A percentile compares a stretch with the other conserved stretches of the same genome.
Conservation (phyloP, 2,888 invertebrate genomes). For the Laothoe populi region DNA sequence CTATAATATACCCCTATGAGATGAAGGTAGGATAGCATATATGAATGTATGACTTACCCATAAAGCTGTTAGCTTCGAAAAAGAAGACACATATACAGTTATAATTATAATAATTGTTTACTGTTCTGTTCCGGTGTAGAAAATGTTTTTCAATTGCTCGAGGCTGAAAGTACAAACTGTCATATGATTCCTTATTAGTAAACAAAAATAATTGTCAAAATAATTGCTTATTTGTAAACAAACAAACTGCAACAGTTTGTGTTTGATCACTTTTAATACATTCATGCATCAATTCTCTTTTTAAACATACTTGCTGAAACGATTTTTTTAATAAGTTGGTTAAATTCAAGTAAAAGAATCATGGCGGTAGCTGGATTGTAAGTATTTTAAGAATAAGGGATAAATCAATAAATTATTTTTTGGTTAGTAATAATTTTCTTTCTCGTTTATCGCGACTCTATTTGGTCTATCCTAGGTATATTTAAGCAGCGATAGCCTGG, state of each 20-base stretch:
- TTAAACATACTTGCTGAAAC: background rate
- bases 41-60: too few species aligned
- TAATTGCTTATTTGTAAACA: conserved; percentile 12
- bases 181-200: conserved; percentile 14
- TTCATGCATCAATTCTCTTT: background rate
- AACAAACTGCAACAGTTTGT: background rate
- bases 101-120: background rate
- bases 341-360: conserved; percentile 13
- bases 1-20: too few species aligned
- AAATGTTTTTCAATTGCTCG: background rate
- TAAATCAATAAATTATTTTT: background rate
- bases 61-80: background rate
- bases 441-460: background rate
- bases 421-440: background rate
- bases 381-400: conserved; percentile 39
- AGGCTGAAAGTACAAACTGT: background rate
- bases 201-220: conserved; percentile 3
- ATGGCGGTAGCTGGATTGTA: conserved; percentile 55
- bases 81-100: too few species aligned
- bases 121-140: background rate
- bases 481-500: too few species aligned
- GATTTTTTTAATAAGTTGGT: background rate
- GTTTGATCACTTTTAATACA: too few species aligned
- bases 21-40: too few species aligned
- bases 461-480: too few species aligned